Percentiles rank a stretch among this genome's conserved stretches.
Evolutionary conservation across 2,113 vertebrate species (phyloP).

Genomic region (Erinaceus europaeus): DNA sequence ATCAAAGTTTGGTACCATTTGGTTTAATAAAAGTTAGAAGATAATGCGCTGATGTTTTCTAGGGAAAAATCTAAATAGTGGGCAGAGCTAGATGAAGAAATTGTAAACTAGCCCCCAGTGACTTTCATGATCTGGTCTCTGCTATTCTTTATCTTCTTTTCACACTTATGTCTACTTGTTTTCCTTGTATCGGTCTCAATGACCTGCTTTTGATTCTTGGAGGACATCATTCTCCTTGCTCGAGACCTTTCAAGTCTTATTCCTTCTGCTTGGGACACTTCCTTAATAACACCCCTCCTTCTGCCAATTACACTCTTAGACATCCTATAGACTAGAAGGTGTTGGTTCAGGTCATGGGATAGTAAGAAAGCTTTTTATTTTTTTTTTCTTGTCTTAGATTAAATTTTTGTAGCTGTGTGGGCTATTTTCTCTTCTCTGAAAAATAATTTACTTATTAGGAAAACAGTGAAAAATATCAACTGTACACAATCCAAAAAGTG

Average conservation of each 20-base stretch:
- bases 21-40: neutral
- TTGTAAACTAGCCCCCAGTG: neutral
- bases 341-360: neutral
- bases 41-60: neutral
- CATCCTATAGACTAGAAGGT: neutral
- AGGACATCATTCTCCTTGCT: neutral
- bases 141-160: neutral
- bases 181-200: neutral
- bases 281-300: neutral
- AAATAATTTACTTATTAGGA: slow-evolving; percentile 13
- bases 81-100: neutral
- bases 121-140: neutral
- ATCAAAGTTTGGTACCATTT: neutral
- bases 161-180: neutral
- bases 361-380: neutral
- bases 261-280: neutral
- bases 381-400: neutral
- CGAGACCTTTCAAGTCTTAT: neutral
- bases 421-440: slow-evolving; percentile 23
- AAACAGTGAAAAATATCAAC: slow-evolving; percentile 15
- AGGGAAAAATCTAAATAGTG: neutral
- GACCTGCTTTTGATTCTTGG: neutral
- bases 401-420: neutral
- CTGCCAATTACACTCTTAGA: neutral
- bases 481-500: neutral